Percentiles rank a stretch among this genome's conserved stretches.
phyloP scores from a whole-genome alignment of 2,888 invertebrate species.

The Xestia xanthographa region DNA sequence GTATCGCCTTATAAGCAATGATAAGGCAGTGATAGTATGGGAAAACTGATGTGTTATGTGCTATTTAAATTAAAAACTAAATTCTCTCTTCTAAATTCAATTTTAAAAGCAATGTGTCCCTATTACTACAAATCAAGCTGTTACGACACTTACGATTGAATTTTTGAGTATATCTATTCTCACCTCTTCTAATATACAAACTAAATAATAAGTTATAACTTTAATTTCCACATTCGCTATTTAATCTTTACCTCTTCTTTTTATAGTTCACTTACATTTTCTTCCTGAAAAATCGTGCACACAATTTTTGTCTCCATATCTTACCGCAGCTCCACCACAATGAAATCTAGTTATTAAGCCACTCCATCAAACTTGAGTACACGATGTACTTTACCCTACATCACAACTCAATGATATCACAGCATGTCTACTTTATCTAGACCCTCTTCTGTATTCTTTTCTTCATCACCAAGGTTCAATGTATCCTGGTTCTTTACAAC shows the following conservation, averaged over 20 bases:
- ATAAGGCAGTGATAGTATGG: background rate
- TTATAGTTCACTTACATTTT: background rate
- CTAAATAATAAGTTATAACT: no score
- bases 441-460: conserved; percentile 33
- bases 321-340: conserved; percentile 25
- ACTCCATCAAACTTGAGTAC: conserved; percentile 63
- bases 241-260: background rate
- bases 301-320: conserved; percentile 22
- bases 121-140: no score
- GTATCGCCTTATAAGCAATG: background rate
- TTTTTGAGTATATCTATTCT: background rate
- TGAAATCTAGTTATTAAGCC: conserved; percentile 64
- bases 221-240: background rate
- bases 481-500: conserved; percentile 61
- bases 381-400: conserved; percentile 60
- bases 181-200: background rate
- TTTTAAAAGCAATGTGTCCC: no score
- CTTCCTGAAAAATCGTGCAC: conserved; percentile 2
- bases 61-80: no score
- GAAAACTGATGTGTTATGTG: no score
- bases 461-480: conserved; percentile 45
- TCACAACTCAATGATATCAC: conserved; percentile 68
- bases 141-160: no score
- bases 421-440: conserved; percentile 46
- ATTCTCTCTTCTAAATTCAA: no score